Evolutionary conservation across 2,888 invertebrate species (phyloP), one percentile per base, ranked within the genome.

Genomic region (Sabatieria punctata): DNA sequence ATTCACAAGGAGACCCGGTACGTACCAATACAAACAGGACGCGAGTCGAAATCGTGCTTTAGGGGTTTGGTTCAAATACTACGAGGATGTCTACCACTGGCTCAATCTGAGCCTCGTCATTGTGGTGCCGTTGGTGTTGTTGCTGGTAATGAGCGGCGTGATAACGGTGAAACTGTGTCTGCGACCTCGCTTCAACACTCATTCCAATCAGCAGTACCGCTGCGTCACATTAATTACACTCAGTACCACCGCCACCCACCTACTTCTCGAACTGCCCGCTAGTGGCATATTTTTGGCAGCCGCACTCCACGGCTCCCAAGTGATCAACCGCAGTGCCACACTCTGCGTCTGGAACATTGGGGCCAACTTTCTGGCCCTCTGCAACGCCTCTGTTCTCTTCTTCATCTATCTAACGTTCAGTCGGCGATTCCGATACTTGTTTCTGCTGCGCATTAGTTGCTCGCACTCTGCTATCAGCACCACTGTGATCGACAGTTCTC

Each of bases 141-240:
- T 46, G 11, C n/a, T 35, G 33, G 13, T 33, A 24, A 33, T 41
- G 30, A 19, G 36, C 4, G 27, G 13, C 41, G 18, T 22, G 15
- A 41, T 46, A 23, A 15, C 46, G 6, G 19, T 41, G 15, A 23
- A 46, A 33, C 18, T 41, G 15, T 21, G 23, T n/a, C 25, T 24
- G 13, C 6, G 6, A 25, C 23, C 18, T 40, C 41, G 15, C 11
- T 23, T n/a, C 23, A 6, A 22, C 23, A 13, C 22, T 19, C 39
- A 4, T 19, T 13, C 22, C 22, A 15, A 19, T 22, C 41, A 30
- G 18, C 36, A 35, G 25, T 42, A 42, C 22, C 41, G 25, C 15
- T 46, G 46, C 37, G 46, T 46, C 6, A 46, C 41, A 11, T 15
- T 41, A 21, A 42, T 46, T 24, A 42, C 46, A 2, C 8, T 46